Evolutionary conservation across 2,113 vertebrate genomes (phyloP).

Genomic region (Sus scrofa): T2T-Sscrofa CM000819.6:117613501-117614000

Average conservation of each 20-base stretch:
- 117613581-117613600: conserved; percentile 46
- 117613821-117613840: conserved; percentile 67
- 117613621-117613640: background rate
- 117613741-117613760: conserved; percentile 76
- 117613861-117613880: conserved; percentile 42
- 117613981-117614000: background rate
- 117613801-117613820: conserved; percentile 71
- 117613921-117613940: conserved; percentile 52
- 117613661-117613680: conserved; percentile 56
- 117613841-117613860: conserved; percentile 20
- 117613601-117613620: background rate
- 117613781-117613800: conserved; percentile 71
- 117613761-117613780: conserved; percentile 78
- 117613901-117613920: conserved; percentile 3
- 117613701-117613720: conserved; percentile 68
- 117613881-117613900: conserved; percentile 33
- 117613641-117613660: background rate
- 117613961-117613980: background rate
- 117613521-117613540: conserved; percentile 10
- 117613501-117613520: conserved; percentile 52
- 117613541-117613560: background rate
- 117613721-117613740: conserved; percentile 63
- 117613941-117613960: background rate
- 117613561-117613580: background rate
- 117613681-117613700: conserved; percentile 44